Evolutionary conservation across 1,140 invertebrate genomes (phyloP), one percentile per base, ranked within the genome.

Genomic region (Cydia splendana): DNA sequence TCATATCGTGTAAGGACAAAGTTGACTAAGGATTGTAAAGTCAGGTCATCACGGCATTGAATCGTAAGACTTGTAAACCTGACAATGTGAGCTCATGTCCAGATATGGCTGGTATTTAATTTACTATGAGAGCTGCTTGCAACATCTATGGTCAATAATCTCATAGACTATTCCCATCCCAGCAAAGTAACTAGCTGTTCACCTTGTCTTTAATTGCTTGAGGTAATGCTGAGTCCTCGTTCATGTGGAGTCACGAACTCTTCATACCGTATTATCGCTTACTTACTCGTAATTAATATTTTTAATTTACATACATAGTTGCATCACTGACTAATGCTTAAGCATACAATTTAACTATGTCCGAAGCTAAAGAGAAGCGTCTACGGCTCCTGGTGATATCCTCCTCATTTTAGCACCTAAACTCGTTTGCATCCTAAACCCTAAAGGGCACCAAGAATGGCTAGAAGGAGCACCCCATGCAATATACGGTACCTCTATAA

Each of bases 161-260:
- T 69, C 38, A 62, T 77, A 45, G 45, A 67, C 57, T 80, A 76
- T 76, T 75, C 78, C 76, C 81, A 18, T 75, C 34, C 57, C 57
- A 30, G 38, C 20, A 38, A 30, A 75, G 75, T 42, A 86, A 69
- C 78, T 80, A 79, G 85, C 81, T 80, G 87, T 81, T 88, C 78
- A 84, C 87, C 87, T 88, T 88, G 87, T 75, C 80, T 76, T 77
- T 85, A 83, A 86, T 84, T 82, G 82, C 80, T 83, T 78, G 30
- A 69, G 65, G 65, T 69, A 30, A 15, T 38, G 12, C 65, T 69
- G 12, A 42, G 30, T 69, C 65, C 65, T 69, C 65, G 30, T 69
- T 30, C 30, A 69, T 69, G 28, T n/a, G 65, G 28, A 69, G 65
- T 69, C 65, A 69, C 65, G 65, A 69, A 15, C 30, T 13, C 15